Evolutionary conservation across 1,140 invertebrate genomes (phyloP), one percentile per base, ranked within the genome.

Genomic region (Sogatella furcifera): DNA sequence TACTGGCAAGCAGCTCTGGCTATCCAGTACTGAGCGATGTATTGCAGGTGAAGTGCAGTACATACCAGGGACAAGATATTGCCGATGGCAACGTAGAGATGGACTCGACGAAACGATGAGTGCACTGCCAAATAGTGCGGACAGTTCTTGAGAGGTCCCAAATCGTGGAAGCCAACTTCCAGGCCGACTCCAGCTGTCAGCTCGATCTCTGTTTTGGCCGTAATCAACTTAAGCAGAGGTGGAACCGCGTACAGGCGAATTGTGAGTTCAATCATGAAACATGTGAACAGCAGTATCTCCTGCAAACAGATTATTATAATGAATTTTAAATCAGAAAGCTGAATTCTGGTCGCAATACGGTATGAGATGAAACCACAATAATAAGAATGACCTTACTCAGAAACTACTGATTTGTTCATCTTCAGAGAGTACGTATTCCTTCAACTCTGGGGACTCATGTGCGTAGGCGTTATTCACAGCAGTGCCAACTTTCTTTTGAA

Each of bases 11-110:
- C 34, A 10, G 34, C 11, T 10, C 34, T 38, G 34, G 46, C 15
- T 49, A 52, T 38, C 60, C 43, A 57, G 38, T 82, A 84, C 66
- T 77, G 78, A 44, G 84, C 78, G 62, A 88, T 73, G 70, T 85
- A 85, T 72, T 84, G 77, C 34, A 88, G 72, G 68, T 88, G 85
- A 54, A 86, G 71, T 17, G 81, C 78, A 10, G 84, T 87, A 67
- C 85, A 89, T 5, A 76, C 80, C 71, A 90, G 82, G 0, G 84
- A 78, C 9, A 84, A 70, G 66, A 90, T 80, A 66, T 88, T 89
- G 15, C 83, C 84, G 64, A 86, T 80, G 2, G 86, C 86, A 59
- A 87, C 83, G 34, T 71, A 75, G 38, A 83, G 80, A 69, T 90
- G 88, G 21, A 82, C 75, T 5, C 77, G 76, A 19, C 86, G 78